Conservation (phyloP, 2,113 vertebrate species). For the Lates calcarifer region DNA sequence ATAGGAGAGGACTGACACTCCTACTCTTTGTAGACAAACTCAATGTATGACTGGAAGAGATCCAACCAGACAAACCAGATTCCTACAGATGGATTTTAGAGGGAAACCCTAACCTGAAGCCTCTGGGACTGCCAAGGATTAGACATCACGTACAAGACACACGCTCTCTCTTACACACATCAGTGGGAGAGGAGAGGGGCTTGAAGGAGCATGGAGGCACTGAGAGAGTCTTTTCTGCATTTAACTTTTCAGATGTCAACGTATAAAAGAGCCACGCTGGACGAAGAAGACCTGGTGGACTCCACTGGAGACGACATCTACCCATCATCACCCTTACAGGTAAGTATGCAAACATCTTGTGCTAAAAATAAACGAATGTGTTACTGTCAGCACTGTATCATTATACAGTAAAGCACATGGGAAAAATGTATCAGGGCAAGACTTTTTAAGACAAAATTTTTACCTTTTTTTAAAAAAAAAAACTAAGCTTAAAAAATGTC, state of each 20-base stretch:
- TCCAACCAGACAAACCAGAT: conserved; percentile 45
- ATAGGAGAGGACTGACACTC: conserved; percentile 51
- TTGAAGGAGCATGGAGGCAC: conserved; percentile 76
- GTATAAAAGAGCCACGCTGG: conserved; percentile 94
- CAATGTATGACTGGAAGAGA: conserved; percentile 9
- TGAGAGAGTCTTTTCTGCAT: conserved; percentile 88
- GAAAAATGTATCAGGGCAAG: not conserved
- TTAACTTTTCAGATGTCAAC: conserved; percentile 94
- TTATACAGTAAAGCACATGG: too few species aligned
- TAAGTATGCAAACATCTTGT: conserved; percentile 60
- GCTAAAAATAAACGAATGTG: conserved; percentile 1
- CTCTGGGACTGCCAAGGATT: conserved; percentile 40
- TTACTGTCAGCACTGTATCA: not conserved
- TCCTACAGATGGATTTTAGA: conserved; percentile 65
- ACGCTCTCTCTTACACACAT: conserved; percentile 13
- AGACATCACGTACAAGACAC: conserved; percentile 12
- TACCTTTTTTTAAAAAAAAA: too few species aligned
- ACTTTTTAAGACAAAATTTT: too few species aligned
- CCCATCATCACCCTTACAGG: conserved; percentile 90
- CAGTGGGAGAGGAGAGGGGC: conserved; percentile 18
- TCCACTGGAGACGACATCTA: conserved; percentile 89
- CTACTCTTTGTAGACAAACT: conserved; percentile 1
- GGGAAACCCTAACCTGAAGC: conserved; percentile 45
- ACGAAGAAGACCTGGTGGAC: conserved; percentile 94
- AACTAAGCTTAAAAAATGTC: not conserved